Evolutionary conservation across 2,888 invertebrate genomes (phyloP), one percentile per base, ranked within the genome.

Genomic region (Clunio marinus): DNA sequence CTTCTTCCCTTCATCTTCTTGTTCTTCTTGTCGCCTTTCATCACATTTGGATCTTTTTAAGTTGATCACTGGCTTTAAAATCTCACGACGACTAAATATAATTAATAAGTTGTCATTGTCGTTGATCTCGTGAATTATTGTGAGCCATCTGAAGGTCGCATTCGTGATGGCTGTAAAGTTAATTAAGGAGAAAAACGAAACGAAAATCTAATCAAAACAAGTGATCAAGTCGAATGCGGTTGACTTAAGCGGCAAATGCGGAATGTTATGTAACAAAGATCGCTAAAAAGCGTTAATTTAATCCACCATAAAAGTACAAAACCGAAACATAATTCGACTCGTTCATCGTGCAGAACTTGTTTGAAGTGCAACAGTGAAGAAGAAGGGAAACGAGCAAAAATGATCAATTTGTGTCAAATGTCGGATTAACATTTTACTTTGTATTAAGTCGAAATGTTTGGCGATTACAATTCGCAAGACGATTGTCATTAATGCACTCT

Each of bases 341-440:
- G 32, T 32, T 32, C 32, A 10, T n/a, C n/a, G 10, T 32, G 32
- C 4, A 4, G 10, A 32, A 51, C 17, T 5, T 20, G n/a, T 15
- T 27, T 57, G 57, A 57, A 8, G 57, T 22, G 27, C 57, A 57
- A 27, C 25, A 15, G n/a, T n/a, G n/a, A n/a, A 57, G 17, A 22
- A 7, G 17, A 51, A 20, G 51, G n/a, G 22, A 51, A 17, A 51
- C 17, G 45, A 37, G n/a, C n/a, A n/a, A n/a, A n/a, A n/a, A n/a
- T n/a, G 35, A 66, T 66, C 66, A 66, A 66, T 66, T 66, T 66
- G 66, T 66, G 66, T 66, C 66, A 66, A 55, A 66, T 66, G 66
- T 66, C 66, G 66, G 55, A 66, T 66, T 66, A 66, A 51, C 45
- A 66, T 51, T 37, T 63, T 66, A 32, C 51, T 46, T 59, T 57